Percentiles rank a stretch among this genome's conserved stretches.
Conservation (phyloP, 2,113 vertebrate species). For the Caloenas nicobarica region DNA sequence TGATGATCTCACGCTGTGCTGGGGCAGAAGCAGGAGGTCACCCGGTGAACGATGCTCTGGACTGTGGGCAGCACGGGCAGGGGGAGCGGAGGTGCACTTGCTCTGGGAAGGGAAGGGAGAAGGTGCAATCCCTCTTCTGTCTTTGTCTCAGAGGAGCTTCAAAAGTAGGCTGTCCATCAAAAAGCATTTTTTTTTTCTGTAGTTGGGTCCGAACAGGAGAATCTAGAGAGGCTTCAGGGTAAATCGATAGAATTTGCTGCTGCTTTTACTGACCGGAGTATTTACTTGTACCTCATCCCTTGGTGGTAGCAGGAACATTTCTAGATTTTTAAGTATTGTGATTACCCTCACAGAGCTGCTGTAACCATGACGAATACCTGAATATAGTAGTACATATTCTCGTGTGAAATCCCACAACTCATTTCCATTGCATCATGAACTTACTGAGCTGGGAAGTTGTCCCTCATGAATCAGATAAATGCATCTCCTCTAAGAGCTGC, state of each 20-base stretch:
- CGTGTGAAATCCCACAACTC: neutral
- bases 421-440: neutral
- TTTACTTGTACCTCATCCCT: neutral
- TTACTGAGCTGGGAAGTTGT: neutral
- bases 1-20: neutral
- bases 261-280: neutral
- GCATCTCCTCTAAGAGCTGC: neutral
- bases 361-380: neutral
- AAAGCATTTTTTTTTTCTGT: neutral
- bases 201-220: neutral
- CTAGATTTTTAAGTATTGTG: neutral
- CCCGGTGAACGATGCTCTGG: neutral
- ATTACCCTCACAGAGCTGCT: neutral
- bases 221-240: neutral
- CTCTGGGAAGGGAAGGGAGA: neutral
- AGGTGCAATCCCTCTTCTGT: neutral
- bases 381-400: neutral
- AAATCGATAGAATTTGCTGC: neutral
- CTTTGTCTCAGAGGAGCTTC: neutral
- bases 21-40: neutral
- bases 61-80: neutral
- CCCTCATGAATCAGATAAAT: neutral
- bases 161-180: neutral
- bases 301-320: neutral
- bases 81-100: neutral